phyloP scores from a whole-genome alignment of 2,888 invertebrate species.

The Conchocele bisecta region DNA sequence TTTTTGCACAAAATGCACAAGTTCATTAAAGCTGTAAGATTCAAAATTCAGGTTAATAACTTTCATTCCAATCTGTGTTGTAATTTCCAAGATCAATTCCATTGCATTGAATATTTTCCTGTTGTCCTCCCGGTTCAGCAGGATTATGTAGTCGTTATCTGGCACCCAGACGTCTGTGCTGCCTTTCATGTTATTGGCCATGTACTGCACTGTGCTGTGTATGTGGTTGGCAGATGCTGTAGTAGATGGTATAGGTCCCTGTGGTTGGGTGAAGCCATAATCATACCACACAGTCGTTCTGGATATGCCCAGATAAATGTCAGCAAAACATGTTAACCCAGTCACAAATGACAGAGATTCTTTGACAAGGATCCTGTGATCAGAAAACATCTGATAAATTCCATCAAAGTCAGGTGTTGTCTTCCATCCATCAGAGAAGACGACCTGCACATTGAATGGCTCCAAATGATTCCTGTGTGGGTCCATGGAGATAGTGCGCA shows the following conservation, averaged over 20 bases:
- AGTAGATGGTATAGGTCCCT: slow-evolving; percentile 79
- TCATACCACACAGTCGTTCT: slow-evolving; percentile 83
- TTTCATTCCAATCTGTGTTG: slow-evolving; percentile 65
- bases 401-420: slow-evolving; percentile 70
- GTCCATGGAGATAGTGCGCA: slow-evolving; percentile 65
- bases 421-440: slow-evolving; percentile 78
- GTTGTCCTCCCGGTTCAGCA: slow-evolving; percentile 81
- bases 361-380: slow-evolving; percentile 63
- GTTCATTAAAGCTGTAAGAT: slow-evolving; percentile 71
- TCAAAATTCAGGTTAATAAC: slow-evolving; percentile 75
- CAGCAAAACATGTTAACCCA: slow-evolving; percentile 81
- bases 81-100: slow-evolving; percentile 78
- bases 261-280: slow-evolving; percentile 84
- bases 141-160: slow-evolving; percentile 66
- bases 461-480: background rate
- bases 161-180: background rate
- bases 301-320: slow-evolving; percentile 81
- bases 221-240: slow-evolving; percentile 64
- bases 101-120: slow-evolving; percentile 83
- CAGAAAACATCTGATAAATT: slow-evolving; percentile 81
- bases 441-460: slow-evolving; percentile 67
- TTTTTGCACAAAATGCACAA: slow-evolving; percentile 69
- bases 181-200: slow-evolving; percentile 34
- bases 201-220: slow-evolving; percentile 47
- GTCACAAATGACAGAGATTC: slow-evolving; percentile 49